Conservation (phyloP, 1,140 invertebrate species). For the Drosophila yakuba region DNA sequence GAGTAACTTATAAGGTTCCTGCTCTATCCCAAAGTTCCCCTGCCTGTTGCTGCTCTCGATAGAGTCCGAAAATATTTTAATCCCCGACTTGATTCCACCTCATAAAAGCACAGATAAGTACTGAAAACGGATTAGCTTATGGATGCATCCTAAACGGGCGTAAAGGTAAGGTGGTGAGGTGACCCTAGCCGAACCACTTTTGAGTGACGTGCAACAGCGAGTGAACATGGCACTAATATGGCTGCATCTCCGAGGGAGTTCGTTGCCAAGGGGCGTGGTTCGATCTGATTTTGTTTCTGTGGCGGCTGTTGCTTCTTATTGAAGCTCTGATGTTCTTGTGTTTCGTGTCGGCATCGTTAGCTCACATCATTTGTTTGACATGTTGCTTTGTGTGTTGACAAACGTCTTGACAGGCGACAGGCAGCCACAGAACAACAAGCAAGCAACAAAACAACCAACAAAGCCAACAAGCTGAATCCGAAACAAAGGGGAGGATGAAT, state of each 20-base stretch:
- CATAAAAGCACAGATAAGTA: neutral
- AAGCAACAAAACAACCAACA: slow-evolving; percentile 23
- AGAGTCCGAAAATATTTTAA: neutral
- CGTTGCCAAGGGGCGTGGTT: slow-evolving; percentile 28
- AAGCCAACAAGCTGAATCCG: slow-evolving; percentile 12
- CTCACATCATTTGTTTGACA: slow-evolving; percentile 66
- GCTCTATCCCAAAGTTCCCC: neutral
- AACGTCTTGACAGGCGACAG: slow-evolving; percentile 73
- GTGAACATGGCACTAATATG: slow-evolving; percentile 77
- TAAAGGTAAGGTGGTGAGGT: slow-evolving; percentile 13
- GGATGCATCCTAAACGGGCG: neutral
- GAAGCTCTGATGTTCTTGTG: slow-evolving; percentile 26
- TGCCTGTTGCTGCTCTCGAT: neutral
- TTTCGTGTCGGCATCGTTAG: slow-evolving; percentile 60
- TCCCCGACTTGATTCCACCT: neutral
- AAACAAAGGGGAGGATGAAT: slow-evolving; percentile 23
- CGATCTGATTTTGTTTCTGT: slow-evolving; percentile 47
- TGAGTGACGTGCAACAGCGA: slow-evolving; percentile 70
- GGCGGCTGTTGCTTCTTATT: slow-evolving; percentile 26
- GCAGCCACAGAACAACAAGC: slow-evolving; percentile 44
- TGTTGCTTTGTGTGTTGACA: slow-evolving; percentile 70
- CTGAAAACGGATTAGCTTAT: neutral
- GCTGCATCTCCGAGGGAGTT: slow-evolving; percentile 36
- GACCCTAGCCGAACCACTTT: slow-evolving; percentile 32
- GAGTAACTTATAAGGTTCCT: too few relatives aligned